These are phyloP conservation scores for Synanthedon formicaeformis DNA, from an alignment of 2,888 invertebrate species.

Conservation along the genomic window DNA sequence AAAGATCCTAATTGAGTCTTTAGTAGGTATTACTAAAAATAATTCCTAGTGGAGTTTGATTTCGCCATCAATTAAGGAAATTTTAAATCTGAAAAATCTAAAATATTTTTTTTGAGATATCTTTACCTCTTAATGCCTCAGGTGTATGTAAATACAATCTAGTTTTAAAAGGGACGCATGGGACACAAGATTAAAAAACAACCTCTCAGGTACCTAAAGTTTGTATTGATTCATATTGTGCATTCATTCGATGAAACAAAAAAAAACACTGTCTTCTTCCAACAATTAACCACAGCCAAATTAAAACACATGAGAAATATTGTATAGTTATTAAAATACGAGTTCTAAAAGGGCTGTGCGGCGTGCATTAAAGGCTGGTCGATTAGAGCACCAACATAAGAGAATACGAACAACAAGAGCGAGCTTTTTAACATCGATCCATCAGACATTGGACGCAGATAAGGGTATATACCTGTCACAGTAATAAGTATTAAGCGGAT, in stretches of 20 bases:
- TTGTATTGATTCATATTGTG: too few species aligned
- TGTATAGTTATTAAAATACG: slow-evolving; percentile 14
- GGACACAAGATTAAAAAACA: too few species aligned
- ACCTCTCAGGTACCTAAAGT: too few species aligned
- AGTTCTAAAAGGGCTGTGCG: slow-evolving; percentile 32
- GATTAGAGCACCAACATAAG: slow-evolving; percentile 34
- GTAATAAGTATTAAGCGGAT: slow-evolving; percentile 50
- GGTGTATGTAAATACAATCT: too few species aligned
- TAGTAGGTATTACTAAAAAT: too few species aligned
- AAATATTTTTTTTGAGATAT: too few species aligned
- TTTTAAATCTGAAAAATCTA: too few species aligned
- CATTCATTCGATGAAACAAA: neutral
- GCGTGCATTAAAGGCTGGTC: slow-evolving; percentile 37
- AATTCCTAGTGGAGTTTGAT: too few species aligned
- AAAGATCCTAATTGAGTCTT: too few species aligned
- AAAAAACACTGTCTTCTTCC: neutral
- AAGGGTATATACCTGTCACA: slow-evolving; percentile 55
- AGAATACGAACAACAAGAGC: slow-evolving; percentile 41
- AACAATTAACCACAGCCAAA: neutral
- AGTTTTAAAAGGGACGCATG: too few species aligned
- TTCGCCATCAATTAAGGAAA: too few species aligned
- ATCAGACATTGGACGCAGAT: slow-evolving; percentile 49
- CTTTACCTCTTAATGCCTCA: too few species aligned
- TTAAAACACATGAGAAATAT: neutral
- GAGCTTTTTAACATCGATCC: slow-evolving; percentile 51